Conservation (phyloP, 2,797 vertebrate genomes). For the Mus spretus region DNA sequence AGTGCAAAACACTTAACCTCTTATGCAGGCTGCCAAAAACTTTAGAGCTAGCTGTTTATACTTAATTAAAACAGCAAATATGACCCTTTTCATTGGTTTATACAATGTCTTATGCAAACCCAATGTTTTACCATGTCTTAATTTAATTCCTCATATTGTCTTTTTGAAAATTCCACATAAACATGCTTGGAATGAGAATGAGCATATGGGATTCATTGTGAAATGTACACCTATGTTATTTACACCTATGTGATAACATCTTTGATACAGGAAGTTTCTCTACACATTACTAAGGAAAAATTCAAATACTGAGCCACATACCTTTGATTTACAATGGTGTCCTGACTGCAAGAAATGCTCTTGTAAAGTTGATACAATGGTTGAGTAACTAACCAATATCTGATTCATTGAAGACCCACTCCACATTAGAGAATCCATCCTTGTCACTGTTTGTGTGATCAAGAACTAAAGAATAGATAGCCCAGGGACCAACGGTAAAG, state of each 20-base stretch:
- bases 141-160: background rate
- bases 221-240: background rate
- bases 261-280: too few species aligned
- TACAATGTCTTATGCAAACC: background rate
- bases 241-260: background rate
- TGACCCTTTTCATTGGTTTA: background rate
- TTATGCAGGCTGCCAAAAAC: background rate
- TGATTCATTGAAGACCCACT: background rate
- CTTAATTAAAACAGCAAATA: background rate
- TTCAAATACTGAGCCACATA: background rate
- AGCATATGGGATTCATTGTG: background rate
- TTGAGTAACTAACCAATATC: background rate
- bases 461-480: background rate
- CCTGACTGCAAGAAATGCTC: background rate
- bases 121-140: background rate
- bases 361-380: background rate
- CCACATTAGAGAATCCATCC: background rate
- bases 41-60: background rate
- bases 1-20: constrained; percentile 20
- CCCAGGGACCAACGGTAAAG: background rate
- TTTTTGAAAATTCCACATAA: constrained; percentile 6
- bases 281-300: too few species aligned
- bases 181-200: background rate
- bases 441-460: too few species aligned
- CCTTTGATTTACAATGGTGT: background rate